These are phyloP conservation scores for Drosophila mauritiana DNA, from an alignment of 1,140 invertebrate genomes.

Conservation along the genomic window DNA sequence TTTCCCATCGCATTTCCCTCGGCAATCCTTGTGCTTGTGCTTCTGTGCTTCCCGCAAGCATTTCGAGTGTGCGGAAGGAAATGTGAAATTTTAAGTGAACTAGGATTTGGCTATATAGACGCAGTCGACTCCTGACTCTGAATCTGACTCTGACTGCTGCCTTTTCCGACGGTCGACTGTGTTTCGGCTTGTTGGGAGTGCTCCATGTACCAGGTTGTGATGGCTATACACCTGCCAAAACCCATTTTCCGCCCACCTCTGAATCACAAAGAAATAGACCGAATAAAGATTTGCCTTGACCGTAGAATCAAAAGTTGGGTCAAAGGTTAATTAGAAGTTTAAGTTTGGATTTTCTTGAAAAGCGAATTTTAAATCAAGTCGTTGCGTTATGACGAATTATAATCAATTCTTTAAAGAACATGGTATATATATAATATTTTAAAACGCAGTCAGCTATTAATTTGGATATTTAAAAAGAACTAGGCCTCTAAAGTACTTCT, in stretches of 20 bases:
- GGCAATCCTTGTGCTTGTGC: conserved; percentile 6
- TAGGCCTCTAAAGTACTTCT: neutral
- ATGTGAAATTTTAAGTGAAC: conserved; percentile 55
- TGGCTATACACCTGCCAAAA: conserved; percentile 2
- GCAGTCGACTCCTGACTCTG: conserved; percentile 27
- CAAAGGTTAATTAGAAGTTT: neutral
- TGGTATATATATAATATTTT: conserved; percentile 11
- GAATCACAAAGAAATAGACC: neutral
- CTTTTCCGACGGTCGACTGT: conserved; percentile 10
- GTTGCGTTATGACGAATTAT: too few species aligned
- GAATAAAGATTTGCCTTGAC: too few species aligned
- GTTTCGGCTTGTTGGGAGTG: conserved; percentile 15
- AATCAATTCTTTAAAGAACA: too few species aligned
- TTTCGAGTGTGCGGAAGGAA: conserved; percentile 49
- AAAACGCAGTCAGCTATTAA: conserved; percentile 48
- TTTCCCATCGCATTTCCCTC: conserved; percentile 8
- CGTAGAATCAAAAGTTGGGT: neutral
- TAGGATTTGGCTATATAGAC: conserved; percentile 34
- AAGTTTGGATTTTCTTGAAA: too few species aligned
- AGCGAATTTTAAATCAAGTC: neutral
- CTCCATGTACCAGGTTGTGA: conserved; percentile 1
- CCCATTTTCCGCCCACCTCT: neutral
- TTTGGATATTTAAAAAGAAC: conserved; percentile 8
- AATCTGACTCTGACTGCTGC: conserved; percentile 22
- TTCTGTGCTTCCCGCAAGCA: conserved; percentile 25